Evolutionary conservation across 2,797 vertebrate genomes (phyloP).

Genomic region (Artibeus jamaicensis): DNA sequence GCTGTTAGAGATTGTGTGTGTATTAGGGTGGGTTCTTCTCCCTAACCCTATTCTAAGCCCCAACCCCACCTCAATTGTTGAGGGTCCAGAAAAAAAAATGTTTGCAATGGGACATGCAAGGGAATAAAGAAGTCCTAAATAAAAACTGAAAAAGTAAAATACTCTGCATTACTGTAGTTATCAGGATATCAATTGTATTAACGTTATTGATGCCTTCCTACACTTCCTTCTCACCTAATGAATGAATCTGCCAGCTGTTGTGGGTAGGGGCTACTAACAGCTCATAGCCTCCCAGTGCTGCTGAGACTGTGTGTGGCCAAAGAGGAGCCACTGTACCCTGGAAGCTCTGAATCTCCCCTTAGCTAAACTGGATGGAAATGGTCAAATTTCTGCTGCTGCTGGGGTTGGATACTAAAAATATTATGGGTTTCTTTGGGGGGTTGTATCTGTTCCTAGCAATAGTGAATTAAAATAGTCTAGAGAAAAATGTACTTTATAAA

Average conservation of each 20-base stretch:
- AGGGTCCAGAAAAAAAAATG: not conserved
- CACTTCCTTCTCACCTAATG: not conserved
- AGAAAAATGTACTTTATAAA: not conserved
- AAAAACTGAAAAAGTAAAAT: not conserved
- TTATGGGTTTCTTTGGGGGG: not conserved
- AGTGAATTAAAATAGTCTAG: not conserved
- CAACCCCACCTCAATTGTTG: not conserved
- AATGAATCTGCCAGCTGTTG: not conserved
- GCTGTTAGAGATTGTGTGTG: not conserved
- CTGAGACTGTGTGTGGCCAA: not conserved
- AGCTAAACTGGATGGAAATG: slow-evolving; percentile 4
- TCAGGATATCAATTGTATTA: not conserved
- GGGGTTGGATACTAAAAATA: not conserved
- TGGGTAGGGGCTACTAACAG: not conserved
- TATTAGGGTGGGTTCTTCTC: not conserved
- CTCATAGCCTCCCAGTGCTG: not conserved
- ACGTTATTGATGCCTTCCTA: not conserved
- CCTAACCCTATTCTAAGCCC: not conserved
- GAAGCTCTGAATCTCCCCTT: not conserved
- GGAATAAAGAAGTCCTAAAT: not conserved
- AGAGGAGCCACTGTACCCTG: not conserved
- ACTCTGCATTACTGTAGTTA: not conserved
- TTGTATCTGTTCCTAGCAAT: not conserved
- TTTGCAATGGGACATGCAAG: not conserved
- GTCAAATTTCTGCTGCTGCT: not conserved